Evolutionary conservation across 2,888 invertebrate species (phyloP).

Genomic region (Mythimna albipuncta): DNA sequence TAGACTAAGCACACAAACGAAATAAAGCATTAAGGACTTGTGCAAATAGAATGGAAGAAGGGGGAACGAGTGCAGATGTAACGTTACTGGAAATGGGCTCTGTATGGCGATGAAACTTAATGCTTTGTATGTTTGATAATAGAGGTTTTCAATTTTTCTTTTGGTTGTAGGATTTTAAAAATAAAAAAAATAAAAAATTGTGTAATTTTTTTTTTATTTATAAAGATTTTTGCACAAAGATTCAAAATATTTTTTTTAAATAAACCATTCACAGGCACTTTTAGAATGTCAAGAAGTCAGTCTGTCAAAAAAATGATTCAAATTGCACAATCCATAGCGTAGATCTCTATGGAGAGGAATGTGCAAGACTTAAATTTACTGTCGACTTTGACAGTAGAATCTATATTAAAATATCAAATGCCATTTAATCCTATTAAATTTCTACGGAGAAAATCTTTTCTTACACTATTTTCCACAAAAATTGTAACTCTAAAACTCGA

Average conservation of each 20-base stretch:
- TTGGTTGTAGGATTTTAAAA: neutral
- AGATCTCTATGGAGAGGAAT: too few relatives aligned
- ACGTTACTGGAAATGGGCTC: slow-evolving; percentile 65
- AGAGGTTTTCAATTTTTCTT: neutral
- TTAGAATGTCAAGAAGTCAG: too few relatives aligned
- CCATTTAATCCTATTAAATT: neutral
- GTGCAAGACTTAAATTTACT: neutral
- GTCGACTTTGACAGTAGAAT: neutral
- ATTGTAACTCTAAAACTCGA: slow-evolving; percentile 1
- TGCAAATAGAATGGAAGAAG: slow-evolving; percentile 86
- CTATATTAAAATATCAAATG: neutral
- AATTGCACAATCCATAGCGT: too few relatives aligned
- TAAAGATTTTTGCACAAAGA: too few relatives aligned
- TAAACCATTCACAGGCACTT: too few relatives aligned
- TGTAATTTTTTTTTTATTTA: too few relatives aligned
- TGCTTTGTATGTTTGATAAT: slow-evolving; percentile 5
- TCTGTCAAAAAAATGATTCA: too few relatives aligned
- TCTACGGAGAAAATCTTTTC: neutral
- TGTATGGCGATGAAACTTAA: slow-evolving; percentile 21
- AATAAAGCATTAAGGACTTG: slow-evolving; percentile 90
- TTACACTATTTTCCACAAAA: slow-evolving; percentile 6
- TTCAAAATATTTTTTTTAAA: too few relatives aligned
- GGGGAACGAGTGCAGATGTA: slow-evolving; percentile 73
- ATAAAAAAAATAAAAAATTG: too few relatives aligned
- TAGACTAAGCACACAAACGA: slow-evolving; percentile 88